Conservation (phyloP, 2,888 invertebrate species). For the Conchocele bisecta region DNA sequence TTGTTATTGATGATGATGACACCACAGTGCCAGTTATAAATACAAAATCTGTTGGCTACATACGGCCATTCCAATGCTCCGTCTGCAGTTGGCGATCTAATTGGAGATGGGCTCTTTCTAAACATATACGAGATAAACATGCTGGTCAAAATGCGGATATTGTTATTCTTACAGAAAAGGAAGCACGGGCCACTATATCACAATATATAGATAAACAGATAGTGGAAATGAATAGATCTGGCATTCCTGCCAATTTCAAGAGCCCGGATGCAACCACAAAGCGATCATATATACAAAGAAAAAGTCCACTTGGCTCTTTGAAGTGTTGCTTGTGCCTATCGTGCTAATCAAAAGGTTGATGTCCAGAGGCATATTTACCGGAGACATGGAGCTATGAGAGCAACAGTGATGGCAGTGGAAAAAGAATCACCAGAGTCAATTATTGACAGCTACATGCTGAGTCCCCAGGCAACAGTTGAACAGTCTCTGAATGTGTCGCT, state of each 20-base stretch:
- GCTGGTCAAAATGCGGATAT: constrained; percentile 63
- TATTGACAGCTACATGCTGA: no score
- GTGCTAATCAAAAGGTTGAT: constrained; percentile 98
- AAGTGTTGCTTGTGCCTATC: constrained; percentile 96
- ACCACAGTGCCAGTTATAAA: background rate
- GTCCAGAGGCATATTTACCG: constrained; percentile 95
- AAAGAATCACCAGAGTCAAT: no score
- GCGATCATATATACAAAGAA: constrained; percentile 12
- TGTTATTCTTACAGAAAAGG: constrained; percentile 76
- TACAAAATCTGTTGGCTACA: constrained; percentile 73
- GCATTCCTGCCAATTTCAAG: background rate
- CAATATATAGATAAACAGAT: constrained; percentile 54
- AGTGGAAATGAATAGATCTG: constrained; percentile 41
- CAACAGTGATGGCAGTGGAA: no score
- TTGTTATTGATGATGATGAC: background rate
- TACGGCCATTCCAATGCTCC: constrained; percentile 94
- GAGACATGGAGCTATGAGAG: constrained; percentile 67
- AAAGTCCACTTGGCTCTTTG: constrained; percentile 84
- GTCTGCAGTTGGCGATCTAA: constrained; percentile 96
- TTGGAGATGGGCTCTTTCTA: constrained; percentile 99
- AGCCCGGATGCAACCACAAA: background rate
- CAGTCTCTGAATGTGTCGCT: no score
- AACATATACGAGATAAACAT: constrained; percentile 88
- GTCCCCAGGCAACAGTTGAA: no score
- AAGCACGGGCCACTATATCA: constrained; percentile 76